Evolutionary conservation across 2,113 vertebrate species (phyloP).

Genomic region (Xenus cinereus): DNA sequence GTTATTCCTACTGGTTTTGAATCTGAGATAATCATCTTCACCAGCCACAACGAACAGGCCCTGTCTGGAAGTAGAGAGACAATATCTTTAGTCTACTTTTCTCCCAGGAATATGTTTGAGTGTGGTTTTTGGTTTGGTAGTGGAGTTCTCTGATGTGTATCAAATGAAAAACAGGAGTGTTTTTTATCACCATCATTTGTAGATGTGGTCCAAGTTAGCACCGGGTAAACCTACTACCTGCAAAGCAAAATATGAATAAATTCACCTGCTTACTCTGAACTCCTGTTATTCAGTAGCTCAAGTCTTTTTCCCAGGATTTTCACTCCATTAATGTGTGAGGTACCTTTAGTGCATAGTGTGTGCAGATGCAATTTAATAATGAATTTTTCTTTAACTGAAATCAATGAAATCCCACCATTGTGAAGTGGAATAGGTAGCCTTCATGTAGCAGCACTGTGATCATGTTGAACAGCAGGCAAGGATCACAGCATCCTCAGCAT

Average conservation of each 20-base stretch:
- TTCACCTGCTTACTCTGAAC: constrained; percentile 39
- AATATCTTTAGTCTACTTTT: constrained; percentile 45
- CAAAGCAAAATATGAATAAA: constrained; percentile 27
- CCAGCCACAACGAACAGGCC: constrained; percentile 50
- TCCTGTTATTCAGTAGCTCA: neutral
- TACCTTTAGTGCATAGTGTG: neutral
- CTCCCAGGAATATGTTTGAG: constrained; percentile 26
- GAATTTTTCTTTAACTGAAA: neutral
- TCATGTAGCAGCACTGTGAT: neutral
- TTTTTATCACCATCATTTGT: constrained; percentile 55
- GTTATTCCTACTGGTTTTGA: constrained; percentile 44
- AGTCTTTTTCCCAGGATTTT: neutral
- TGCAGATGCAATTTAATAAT: neutral
- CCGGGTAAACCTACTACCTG: neutral
- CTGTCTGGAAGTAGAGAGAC: constrained; percentile 50
- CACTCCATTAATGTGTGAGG: neutral
- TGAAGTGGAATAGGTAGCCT: neutral
- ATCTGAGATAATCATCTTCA: constrained; percentile 56
- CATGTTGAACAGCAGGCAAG: neutral
- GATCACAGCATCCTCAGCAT: neutral
- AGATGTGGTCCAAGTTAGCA: constrained; percentile 63
- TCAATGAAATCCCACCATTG: neutral
- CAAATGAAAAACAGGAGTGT: constrained; percentile 32
- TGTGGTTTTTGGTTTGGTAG: constrained; percentile 61
- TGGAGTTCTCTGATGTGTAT: constrained; percentile 57